phyloP scores from a whole-genome alignment of 92 coral and sea anemone species.

The Paramuricea clavata region DNA sequence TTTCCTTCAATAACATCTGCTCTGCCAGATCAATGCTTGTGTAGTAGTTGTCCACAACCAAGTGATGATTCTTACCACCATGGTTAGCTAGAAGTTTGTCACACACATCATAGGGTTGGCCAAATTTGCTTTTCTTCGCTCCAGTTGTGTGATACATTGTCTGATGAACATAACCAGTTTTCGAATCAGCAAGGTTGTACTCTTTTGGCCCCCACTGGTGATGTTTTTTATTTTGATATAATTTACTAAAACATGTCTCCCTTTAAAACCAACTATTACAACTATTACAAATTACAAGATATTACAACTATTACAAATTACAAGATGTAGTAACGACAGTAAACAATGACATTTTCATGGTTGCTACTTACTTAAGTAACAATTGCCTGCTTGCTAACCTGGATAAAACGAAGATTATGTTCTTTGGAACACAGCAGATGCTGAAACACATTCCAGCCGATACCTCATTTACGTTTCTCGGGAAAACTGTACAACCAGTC shows the following conservation, averaged over 20 bases:
- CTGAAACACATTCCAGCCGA: too few species aligned
- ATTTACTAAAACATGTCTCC: conserved; percentile 7
- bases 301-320: too few species aligned
- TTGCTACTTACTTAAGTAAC: too few species aligned
- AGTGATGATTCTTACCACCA: conserved; percentile 14
- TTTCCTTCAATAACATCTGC: neutral
- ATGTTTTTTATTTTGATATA: conserved; percentile 17
- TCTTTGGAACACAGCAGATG: too few species aligned
- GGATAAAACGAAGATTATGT: too few species aligned
- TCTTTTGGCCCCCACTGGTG: conserved; percentile 36
- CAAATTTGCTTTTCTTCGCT: neutral
- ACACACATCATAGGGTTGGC: conserved; percentile 20
- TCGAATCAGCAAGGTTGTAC: conserved; percentile 15
- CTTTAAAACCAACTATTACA: conserved; percentile 37
- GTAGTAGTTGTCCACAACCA: conserved; percentile 3
- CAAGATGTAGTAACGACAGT: too few species aligned
- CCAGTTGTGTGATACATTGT: conserved; percentile 12
- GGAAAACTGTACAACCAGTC: too few species aligned
- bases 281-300: too few species aligned
- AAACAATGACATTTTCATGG: too few species aligned
- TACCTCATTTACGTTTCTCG: too few species aligned
- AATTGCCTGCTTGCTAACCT: too few species aligned
- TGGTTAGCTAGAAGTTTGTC: conserved; percentile 2
- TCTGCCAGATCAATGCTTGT: conserved; percentile 3
- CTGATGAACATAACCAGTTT: conserved; percentile 4